Evolutionary conservation across 2,888 invertebrate genomes (phyloP), one percentile per base, ranked within the genome.

Genomic region (Onthophagus sagittarius): DNA sequence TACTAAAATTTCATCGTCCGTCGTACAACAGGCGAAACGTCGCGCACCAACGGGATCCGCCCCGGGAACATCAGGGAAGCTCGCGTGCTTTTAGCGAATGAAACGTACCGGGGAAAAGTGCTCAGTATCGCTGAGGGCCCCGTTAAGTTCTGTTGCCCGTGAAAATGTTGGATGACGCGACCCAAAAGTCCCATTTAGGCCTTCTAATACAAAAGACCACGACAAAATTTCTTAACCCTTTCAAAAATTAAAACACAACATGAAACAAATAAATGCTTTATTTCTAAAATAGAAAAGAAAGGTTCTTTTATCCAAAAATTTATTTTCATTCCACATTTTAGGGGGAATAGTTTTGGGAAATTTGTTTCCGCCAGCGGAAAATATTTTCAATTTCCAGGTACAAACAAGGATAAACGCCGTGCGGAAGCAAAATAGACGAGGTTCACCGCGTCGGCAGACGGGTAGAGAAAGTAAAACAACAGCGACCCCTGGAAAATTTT

Each of bases 111-210:
- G n/a, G 63, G 13, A 63, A 62, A 63, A 62, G 71, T 62, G 63
- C 62, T 39, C 71, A 23, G 67, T 63, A 63, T 13, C 63, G 63
- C 13, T 15, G 63, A 63, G 63, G 15, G 63, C 15, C 69, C 70
- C 65, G 53, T 73, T 71, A 73, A 73, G 71, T 73, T 73, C 71
- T 73, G 73, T 73, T 73, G 70, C 71, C 73, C 73, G 73, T 71
- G 73, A 73, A 73, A 71, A 73, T 71, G 71, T 23, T 67, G 67
- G 13, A 67, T 67, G 67, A 67, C 67, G 67, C 31, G 67, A 67
- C 67, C 67, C 39, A 53, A 11, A 53, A 53, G 39, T 53, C 39
- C 39, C 39, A 53, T 53, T 53, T 53, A 53, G 7, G 6, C 39
- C 39, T 53, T 23, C 23, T 23, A 23, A 23, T 23, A 23, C 3